Evolutionary conservation across 1,140 invertebrate genomes (phyloP).

Genomic region (Dendroctonus ponderosae): DNA sequence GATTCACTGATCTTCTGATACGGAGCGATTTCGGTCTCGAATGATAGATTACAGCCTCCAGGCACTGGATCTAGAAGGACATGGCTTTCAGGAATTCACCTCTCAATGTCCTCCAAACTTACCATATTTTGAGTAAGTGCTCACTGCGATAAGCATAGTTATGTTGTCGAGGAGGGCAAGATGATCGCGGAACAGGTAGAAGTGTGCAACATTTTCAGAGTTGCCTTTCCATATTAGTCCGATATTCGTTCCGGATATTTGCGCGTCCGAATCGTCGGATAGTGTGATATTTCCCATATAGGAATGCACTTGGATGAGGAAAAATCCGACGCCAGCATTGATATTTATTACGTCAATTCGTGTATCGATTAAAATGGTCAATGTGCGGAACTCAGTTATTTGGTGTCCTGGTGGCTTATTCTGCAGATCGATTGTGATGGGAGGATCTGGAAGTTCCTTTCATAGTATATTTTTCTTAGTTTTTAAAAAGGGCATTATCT

Average conservation of each 20-base stretch:
- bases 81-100: not conserved
- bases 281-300: conserved; percentile 62
- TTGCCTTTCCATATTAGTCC: conserved; percentile 55
- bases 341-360: conserved; percentile 54
- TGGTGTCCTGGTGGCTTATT: not conserved
- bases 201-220: conserved; percentile 17
- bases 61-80: conserved; percentile 66
- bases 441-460: not conserved
- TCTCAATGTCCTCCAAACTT: conserved; percentile 38
- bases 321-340: conserved; percentile 55
- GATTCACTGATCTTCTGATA: conserved; percentile 58
- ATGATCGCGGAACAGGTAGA: conserved; percentile 41
- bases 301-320: conserved; percentile 67
- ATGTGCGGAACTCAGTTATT: not conserved
- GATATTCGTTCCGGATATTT: conserved; percentile 61
- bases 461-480: no score
- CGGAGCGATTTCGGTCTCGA: conserved; percentile 63
- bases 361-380: conserved; percentile 26
- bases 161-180: not conserved
- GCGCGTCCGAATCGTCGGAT: conserved; percentile 51
- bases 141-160: conserved; percentile 53
- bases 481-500: no score
- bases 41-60: conserved; percentile 75
- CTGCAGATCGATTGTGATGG: not conserved
- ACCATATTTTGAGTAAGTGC: conserved; percentile 59